phyloP scores from a whole-genome alignment of 2,113 vertebrate species.

The Platichthys stellatus region DNA sequence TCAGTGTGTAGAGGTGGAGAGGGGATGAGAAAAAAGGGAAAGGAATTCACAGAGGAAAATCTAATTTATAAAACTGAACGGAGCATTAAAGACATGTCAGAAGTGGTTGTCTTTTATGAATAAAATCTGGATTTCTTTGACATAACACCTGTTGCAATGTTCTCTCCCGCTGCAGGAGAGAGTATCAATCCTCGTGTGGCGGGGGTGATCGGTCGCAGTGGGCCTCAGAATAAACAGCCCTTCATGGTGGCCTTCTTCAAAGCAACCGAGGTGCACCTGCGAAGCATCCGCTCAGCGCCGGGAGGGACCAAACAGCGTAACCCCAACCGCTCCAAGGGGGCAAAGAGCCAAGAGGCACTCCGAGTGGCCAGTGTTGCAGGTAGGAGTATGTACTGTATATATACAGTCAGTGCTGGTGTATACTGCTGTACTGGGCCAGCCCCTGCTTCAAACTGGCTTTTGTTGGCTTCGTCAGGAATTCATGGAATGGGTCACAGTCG shows the following conservation, averaged over 20 bases:
- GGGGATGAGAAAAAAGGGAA: constrained; percentile 31
- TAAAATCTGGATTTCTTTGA: constrained; percentile 11
- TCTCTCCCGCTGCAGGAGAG: constrained; percentile 85
- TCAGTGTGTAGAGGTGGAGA: constrained; percentile 49
- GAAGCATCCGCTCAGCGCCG: constrained; percentile 89
- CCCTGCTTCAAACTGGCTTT: not conserved
- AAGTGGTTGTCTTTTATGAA: constrained; percentile 15
- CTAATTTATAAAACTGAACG: constrained; percentile 33
- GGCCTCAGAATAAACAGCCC: constrained; percentile 96
- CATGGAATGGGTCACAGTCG: constrained; percentile 37
- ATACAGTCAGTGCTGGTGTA: constrained; percentile 3
- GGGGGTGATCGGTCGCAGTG: constrained; percentile 90
- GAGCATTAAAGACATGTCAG: not conserved
- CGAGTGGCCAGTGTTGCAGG: constrained; percentile 91
- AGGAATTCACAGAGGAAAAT: constrained; percentile 58
- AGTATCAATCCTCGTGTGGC: constrained; percentile 92
- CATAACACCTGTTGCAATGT: constrained; percentile 30
- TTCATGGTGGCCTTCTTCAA: constrained; percentile 99
- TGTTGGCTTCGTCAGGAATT: constrained; percentile 28
- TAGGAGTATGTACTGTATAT: constrained; percentile 51
- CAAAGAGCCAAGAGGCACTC: constrained; percentile 93
- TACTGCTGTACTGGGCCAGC: not conserved
- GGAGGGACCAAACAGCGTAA: constrained; percentile 88
- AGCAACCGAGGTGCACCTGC: constrained; percentile 95
- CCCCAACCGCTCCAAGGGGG: constrained; percentile 89